Evolutionary conservation across 1,140 invertebrate species (phyloP).

Genomic region (Hyposmocoma kahamanoa): DNA sequence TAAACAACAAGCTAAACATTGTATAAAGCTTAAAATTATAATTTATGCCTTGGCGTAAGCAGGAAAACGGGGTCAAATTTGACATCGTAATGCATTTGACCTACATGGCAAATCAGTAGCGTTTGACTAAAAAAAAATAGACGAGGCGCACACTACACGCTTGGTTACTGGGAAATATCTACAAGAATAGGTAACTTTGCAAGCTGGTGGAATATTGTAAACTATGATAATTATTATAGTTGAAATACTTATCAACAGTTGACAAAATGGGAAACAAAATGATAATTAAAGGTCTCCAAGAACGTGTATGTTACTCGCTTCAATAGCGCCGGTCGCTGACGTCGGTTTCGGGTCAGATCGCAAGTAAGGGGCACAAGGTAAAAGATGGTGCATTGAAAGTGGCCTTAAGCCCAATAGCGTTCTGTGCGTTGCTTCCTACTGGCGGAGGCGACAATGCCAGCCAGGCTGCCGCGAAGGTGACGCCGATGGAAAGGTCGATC

Average conservation of each 20-base stretch:
- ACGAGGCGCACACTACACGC: constrained; percentile 15
- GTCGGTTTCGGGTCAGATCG: constrained; percentile 58
- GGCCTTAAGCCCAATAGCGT: constrained; percentile 71
- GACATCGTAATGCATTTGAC: constrained; percentile 58
- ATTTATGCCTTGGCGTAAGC: constrained; percentile 1
- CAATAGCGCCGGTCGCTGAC: constrained; percentile 18
- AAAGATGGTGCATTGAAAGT: constrained; percentile 73
- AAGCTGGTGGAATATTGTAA: background rate
- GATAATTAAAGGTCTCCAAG: too few relatives aligned
- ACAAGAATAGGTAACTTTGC: background rate
- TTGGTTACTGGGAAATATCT: background rate
- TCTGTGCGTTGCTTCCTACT: constrained; percentile 67
- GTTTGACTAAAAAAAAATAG: constrained; percentile 42
- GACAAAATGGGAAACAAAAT: too few relatives aligned
- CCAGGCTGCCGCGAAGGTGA: constrained; percentile 54
- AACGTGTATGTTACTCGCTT: background rate
- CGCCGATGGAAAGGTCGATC: constrained; percentile 53
- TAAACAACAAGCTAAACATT: too few relatives aligned
- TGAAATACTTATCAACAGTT: too few relatives aligned
- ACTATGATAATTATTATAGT: too few relatives aligned
- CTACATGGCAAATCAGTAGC: constrained; percentile 44
- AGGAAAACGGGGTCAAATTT: constrained; percentile 55
- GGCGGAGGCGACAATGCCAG: constrained; percentile 67
- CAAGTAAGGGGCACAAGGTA: constrained; percentile 68
- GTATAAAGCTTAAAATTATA: background rate